Percentiles rank a stretch among this genome's conserved stretches.
Conservation (phyloP, 2,888 invertebrate genomes). For the Drosophila robusta region DNA sequence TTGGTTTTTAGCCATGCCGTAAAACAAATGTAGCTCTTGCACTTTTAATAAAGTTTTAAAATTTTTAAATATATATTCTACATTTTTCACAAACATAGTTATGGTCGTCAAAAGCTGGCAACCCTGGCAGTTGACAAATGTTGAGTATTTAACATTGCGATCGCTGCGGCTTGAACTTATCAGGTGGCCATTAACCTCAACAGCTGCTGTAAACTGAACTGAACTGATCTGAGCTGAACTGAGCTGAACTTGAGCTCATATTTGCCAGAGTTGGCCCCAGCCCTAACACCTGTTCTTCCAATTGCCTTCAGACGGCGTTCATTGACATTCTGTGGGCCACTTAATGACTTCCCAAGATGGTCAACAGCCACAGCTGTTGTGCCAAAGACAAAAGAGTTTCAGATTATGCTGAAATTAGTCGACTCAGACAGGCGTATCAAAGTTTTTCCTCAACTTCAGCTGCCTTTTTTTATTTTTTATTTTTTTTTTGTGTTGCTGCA, state of each 20-base stretch:
- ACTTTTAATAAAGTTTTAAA: too few relatives aligned
- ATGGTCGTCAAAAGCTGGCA: too few relatives aligned
- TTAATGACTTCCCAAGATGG: conserved; percentile 57
- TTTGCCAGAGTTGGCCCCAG: conserved; percentile 19
- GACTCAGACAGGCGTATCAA: conserved; percentile 71
- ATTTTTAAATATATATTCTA: too few relatives aligned
- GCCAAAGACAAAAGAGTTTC: conserved; percentile 35
- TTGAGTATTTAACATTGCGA: conserved; percentile 11
- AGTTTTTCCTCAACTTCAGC: conserved; percentile 17
- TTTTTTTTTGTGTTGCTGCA: conserved; percentile 16
- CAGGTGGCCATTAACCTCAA: conserved; percentile 34
- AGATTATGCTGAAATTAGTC: conserved; percentile 72
- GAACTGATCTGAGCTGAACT: conserved; percentile 23
- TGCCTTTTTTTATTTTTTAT: conserved; percentile 8
- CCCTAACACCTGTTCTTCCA: conserved; percentile 48
- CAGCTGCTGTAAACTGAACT: conserved; percentile 31
- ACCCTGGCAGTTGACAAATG: conserved; percentile 1
- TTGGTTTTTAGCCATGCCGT: too few relatives aligned
- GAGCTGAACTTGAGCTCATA: conserved; percentile 49
- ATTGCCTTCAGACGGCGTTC: conserved; percentile 38
- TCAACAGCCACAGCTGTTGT: conserved; percentile 57
- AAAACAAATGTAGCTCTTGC: too few relatives aligned
- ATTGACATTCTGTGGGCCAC: conserved; percentile 63
- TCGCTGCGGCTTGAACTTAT: conserved; percentile 5
- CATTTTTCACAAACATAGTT: too few relatives aligned